Conservation (phyloP, 2,113 vertebrate genomes). For the Burhinus oedicnemus region DNA sequence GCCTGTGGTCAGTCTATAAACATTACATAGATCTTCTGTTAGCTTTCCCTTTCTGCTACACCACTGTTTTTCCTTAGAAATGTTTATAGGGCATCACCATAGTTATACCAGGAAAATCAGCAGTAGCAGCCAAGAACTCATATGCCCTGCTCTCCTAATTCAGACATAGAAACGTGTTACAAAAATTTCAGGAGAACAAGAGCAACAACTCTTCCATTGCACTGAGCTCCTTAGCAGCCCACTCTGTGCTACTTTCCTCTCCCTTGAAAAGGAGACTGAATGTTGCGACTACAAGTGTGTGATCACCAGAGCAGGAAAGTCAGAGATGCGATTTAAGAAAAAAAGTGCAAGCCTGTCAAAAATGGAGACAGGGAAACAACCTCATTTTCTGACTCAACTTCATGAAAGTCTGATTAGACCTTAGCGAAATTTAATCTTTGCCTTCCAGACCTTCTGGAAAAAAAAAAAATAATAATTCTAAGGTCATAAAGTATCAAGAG, state of each 20-base stretch:
- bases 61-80: rapidly evolving
- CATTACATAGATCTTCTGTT: not conserved
- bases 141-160: not conserved
- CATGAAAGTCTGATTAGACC: not conserved
- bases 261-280: not conserved
- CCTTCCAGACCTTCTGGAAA: not conserved
- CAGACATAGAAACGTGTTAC: rapidly evolving
- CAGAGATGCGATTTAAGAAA: not conserved
- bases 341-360: not conserved
- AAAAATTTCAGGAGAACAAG: not conserved
- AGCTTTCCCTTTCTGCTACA: rapidly evolving
- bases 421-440: conserved; percentile 8
- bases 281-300: not conserved
- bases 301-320: not conserved
- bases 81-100: rapidly evolving
- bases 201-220: not conserved
- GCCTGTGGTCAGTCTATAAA: not conserved
- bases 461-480: not conserved
- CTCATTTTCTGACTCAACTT: not conserved
- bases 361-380: not conserved
- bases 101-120: not conserved
- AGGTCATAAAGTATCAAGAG: not conserved
- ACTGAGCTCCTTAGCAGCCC: not conserved
- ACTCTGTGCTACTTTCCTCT: too few species aligned
- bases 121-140: not conserved